These are phyloP conservation scores for Neomonachus schauinslandi DNA, from an alignment of 2,113 vertebrate genomes.

Conservation along the genomic window DNA sequence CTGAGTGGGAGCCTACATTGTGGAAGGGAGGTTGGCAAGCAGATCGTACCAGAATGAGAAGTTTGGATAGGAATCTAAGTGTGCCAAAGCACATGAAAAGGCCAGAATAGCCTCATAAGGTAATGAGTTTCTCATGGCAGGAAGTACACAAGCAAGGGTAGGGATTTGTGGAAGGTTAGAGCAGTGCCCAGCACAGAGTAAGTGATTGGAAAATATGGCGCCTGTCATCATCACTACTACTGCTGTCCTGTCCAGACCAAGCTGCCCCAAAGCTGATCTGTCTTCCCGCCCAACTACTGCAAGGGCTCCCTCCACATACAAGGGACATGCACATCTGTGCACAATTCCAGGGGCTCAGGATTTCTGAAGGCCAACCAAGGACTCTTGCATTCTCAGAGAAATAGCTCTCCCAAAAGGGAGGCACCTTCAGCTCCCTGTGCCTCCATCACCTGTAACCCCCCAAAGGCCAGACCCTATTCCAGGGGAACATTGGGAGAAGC, in stretches of 20 bases:
- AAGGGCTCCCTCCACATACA: not conserved
- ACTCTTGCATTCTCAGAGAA: not conserved
- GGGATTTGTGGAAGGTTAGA: not conserved
- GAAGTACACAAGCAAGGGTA: not conserved
- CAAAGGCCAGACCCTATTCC: not conserved
- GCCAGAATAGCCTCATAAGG: not conserved
- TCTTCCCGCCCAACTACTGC: not conserved
- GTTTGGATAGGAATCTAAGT: not conserved
- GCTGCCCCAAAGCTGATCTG: not conserved
- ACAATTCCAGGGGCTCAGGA: not conserved
- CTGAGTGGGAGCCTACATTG: accelerated
- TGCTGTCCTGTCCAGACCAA: not conserved
- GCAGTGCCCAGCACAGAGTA: too few species aligned
- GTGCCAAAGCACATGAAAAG: not conserved
- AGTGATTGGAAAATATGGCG: not conserved
- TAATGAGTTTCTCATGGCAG: not conserved
- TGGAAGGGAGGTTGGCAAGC: not conserved
- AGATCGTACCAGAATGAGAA: not conserved
- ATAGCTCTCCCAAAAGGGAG: not conserved
- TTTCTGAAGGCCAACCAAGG: not conserved
- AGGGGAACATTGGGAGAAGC: not conserved
- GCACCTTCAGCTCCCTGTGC: not conserved
- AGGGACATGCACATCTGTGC: not conserved
- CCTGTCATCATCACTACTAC: not conserved
- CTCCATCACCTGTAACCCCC: not conserved